A percentile compares a stretch with the other conserved stretches of the same genome.
Conservation (phyloP, 2,113 vertebrate genomes). For the Thunnus maccoyii region DNA sequence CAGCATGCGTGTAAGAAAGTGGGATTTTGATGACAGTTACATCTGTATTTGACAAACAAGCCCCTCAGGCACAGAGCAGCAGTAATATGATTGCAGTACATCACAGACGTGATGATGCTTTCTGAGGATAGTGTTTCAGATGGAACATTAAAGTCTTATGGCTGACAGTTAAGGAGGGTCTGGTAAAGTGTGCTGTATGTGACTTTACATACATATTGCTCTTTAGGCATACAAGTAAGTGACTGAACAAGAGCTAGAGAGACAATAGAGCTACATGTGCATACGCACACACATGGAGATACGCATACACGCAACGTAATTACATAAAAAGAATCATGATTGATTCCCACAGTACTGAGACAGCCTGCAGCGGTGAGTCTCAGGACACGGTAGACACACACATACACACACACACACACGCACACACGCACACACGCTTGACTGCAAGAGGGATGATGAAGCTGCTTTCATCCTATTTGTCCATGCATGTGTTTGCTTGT, state of each 20-base stretch:
- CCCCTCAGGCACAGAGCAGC: conserved; percentile 49
- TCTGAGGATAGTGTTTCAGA: conserved; percentile 47
- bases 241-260: background rate
- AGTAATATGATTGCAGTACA: conserved; percentile 37
- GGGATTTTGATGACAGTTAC: conserved; percentile 64
- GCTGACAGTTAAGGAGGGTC: conserved; percentile 8
- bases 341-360: conserved; percentile 45
- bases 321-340: conserved; percentile 41
- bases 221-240: background rate
- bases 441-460: conserved; percentile 39
- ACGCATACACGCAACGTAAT: conserved; percentile 35
- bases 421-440: background rate
- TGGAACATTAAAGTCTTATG: conserved; percentile 30
- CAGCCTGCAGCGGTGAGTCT: conserved; percentile 37
- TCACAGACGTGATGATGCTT: conserved; percentile 46
- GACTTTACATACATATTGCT: conserved; percentile 15
- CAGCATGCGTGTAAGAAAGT: conserved; percentile 25
- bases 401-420: conserved; percentile 1
- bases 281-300: background rate
- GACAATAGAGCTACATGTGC: background rate
- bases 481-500: conserved; percentile 42
- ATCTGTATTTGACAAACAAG: conserved; percentile 70
- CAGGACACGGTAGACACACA: conserved; percentile 10
- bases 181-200: background rate
- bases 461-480: conserved; percentile 63